A percentile compares a stretch with the other conserved stretches of the same genome.
Evolutionary conservation across 2,888 invertebrate genomes (phyloP).

Genomic region (Ichneumon xanthorius): DNA sequence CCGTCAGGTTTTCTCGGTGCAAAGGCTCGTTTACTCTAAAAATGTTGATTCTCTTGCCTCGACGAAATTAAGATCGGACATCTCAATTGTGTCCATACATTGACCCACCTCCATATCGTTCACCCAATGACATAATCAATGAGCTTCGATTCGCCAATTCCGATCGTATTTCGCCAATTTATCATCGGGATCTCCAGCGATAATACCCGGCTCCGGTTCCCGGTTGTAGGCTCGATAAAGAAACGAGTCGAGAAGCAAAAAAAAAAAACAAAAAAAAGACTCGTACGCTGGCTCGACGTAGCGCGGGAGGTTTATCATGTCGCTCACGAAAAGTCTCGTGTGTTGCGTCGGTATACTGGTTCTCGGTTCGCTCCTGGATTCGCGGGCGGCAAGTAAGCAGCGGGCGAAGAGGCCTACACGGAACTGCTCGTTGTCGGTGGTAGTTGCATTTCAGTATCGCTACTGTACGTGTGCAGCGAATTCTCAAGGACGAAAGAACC

Average conservation of each 20-base stretch:
- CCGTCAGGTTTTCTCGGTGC: background rate
- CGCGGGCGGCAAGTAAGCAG: slow-evolving; percentile 21
- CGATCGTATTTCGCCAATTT: slow-evolving; percentile 8
- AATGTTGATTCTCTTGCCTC: too few species aligned
- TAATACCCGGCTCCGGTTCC: background rate
- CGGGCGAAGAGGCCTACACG: slow-evolving; percentile 14
- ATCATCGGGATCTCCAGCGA: background rate
- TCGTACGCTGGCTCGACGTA: slow-evolving; percentile 9
- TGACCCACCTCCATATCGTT: background rate
- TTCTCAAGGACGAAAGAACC: slow-evolving; percentile 66
- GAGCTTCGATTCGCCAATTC: background rate
- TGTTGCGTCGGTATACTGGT: slow-evolving; percentile 17
- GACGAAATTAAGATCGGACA: background rate
- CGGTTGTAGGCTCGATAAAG: too few species aligned
- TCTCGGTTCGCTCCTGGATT: slow-evolving; percentile 25
- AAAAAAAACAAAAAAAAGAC: slow-evolving; percentile 8
- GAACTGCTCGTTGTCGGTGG: slow-evolving; percentile 31
- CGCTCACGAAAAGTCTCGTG: slow-evolving; percentile 26
- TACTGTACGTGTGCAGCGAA: slow-evolving; percentile 26
- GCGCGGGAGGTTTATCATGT: slow-evolving; percentile 30
- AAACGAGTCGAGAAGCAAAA: background rate
- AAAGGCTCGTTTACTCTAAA: background rate
- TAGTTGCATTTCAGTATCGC: slow-evolving; percentile 24
- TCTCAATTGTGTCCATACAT: background rate
- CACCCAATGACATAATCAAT: background rate